phyloP scores from a whole-genome alignment of 2,888 invertebrate species.

The Sylvicola cinctus region DNA sequence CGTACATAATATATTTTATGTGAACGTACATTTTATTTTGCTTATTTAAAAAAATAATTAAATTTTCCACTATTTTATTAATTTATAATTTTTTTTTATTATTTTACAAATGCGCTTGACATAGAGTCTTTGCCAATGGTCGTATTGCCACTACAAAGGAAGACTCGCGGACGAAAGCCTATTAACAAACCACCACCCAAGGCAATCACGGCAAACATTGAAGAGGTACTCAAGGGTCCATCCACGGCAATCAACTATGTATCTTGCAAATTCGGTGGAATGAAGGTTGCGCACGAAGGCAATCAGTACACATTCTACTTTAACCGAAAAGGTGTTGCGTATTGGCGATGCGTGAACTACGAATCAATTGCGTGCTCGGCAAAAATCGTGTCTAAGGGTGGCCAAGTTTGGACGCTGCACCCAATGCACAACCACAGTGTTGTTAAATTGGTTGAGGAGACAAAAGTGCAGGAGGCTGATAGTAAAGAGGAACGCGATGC shows the following conservation, averaged over 20 bases:
- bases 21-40: too few relatives aligned
- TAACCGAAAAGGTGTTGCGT: slow-evolving; percentile 5
- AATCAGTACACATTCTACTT: slow-evolving; percentile 6
- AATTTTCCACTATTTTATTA: neutral
- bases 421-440: neutral
- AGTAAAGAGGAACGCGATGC: neutral
- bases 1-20: too few relatives aligned
- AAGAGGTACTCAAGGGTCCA: slow-evolving; percentile 3
- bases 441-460: neutral
- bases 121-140: too few relatives aligned
- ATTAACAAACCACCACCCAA: neutral
- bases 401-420: neutral
- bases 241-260: slow-evolving; percentile 5
- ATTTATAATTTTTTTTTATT: neutral
- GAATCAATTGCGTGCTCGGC: neutral
- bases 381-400: neutral
- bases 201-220: neutral
- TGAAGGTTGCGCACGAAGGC: slow-evolving; percentile 6
- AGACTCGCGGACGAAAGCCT: slow-evolving; percentile 3
- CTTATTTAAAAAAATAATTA: too few relatives aligned
- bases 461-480: neutral
- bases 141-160: too few relatives aligned
- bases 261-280: slow-evolving; percentile 7
- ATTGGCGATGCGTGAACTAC: slow-evolving; percentile 6
- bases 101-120: neutral